Evolutionary conservation across 2,888 invertebrate species (phyloP), one percentile per base, ranked within the genome.

Genomic region (Seira musarum): DNA sequence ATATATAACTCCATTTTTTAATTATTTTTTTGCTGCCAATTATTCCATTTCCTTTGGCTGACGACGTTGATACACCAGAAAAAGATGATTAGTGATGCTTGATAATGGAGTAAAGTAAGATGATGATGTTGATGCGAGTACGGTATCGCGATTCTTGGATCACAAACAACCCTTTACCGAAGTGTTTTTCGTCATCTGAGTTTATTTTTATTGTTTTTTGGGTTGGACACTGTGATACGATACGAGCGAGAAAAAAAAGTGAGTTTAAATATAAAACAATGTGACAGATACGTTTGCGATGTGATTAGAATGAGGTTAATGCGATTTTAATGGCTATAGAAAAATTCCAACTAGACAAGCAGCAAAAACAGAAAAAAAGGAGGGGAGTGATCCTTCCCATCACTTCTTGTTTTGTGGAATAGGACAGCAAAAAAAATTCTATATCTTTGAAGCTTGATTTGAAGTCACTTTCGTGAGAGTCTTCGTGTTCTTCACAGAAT

Each of bases 221-320:
- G 46, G 61, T 64, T 77, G 81, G 71, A 74, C 76, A 70, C 64
- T 69, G n/a, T n/a, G n/a, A n/a, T n/a, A 57, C 60, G 65, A 60
- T 63, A 72, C 57, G 69, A 25, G 63, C 46, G 19, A 64, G 64
- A 80, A 64, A 53, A 73, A 70, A 67, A 35, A 68, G 30, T 49
- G 70, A 82, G 83, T n/a, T 85, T 85, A 85, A 85, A 85, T 85
- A 85, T 85, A 85, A 85, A 85, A 85, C 85, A 84, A 84, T 84
- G 79, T 82, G 67, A 80, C 76, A 80, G 80, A 80, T 75, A 76
- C 46, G 82, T 74, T 73, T 78, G 82, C 71, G 81, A 83, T 82
- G 82, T 76, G 85, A 85, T 86, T 86, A 85, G 86, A 86, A 85
- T 85, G 86, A 86, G 86, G 86, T 85, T 86, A 86, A 86, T 85